A percentile compares a stretch with the other conserved stretches of the same genome.
These are phyloP conservation scores for Anthopleura xanthogrammica DNA, from an alignment of 92 coral and sea anemone genomes.

Conservation along the genomic window DNA sequence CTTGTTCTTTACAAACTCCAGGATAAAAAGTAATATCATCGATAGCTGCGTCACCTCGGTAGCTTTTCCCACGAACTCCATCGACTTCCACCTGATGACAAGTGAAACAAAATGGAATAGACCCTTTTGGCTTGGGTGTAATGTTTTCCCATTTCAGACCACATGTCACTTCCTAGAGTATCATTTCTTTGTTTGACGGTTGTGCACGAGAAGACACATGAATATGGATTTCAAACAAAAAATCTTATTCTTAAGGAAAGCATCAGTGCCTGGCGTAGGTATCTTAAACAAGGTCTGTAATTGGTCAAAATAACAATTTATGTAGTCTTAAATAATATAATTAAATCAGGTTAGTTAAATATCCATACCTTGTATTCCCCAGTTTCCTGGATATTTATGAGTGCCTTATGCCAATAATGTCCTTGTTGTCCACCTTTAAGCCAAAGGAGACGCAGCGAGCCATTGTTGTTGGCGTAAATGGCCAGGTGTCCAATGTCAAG, in stretches of 20 bases:
- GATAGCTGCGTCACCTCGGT: not conserved
- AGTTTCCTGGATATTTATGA: constrained; percentile 36
- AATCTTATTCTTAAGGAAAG: no score
- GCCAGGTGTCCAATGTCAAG: constrained; percentile 38
- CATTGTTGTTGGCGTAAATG: constrained; percentile 26
- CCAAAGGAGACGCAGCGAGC: constrained; percentile 33
- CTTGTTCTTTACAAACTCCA: not conserved
- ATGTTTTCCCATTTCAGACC: no score
- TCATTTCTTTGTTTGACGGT: constrained; percentile 18
- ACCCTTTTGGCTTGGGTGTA: no score
- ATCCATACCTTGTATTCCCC: constrained; percentile 17
- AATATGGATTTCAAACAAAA: no score
- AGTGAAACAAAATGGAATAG: not conserved
- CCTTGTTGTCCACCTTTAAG: constrained; percentile 44
- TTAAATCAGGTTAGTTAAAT: not conserved
- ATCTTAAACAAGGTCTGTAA: no score
- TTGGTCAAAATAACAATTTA: no score
- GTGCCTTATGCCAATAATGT: constrained; percentile 32
- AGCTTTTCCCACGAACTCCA: not conserved
- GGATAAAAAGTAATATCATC: not conserved
- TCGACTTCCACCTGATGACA: not conserved
- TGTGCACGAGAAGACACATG: no score
- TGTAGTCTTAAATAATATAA: no score
- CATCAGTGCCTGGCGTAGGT: no score
- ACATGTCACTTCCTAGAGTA: not conserved